phyloP scores from a whole-genome alignment of 2,113 vertebrate genomes.

The Mobula hypostoma region DNA sequence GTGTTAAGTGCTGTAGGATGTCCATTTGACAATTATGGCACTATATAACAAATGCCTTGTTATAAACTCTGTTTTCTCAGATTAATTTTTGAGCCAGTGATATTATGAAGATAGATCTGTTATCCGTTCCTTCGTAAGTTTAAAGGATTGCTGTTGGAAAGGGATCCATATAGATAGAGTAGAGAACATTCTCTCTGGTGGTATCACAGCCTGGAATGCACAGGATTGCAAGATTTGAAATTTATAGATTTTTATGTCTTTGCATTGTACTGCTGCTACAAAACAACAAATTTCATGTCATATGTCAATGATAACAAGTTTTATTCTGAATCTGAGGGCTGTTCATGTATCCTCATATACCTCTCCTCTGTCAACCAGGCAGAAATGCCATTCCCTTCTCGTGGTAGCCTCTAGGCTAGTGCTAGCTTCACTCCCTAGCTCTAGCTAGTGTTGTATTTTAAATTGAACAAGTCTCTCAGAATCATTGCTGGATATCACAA shows the following conservation, averaged over 20 bases:
- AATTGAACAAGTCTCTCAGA: no score
- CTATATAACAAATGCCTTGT: not conserved
- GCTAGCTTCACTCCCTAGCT: not conserved
- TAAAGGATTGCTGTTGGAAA: not conserved
- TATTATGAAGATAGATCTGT: not conserved
- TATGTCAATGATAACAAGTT: no score
- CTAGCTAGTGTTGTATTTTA: not conserved
- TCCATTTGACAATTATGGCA: not conserved
- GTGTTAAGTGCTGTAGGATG: not conserved
- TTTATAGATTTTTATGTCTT: no score
- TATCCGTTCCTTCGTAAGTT: not conserved
- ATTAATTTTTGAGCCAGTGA: not conserved
- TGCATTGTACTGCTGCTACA: no score
- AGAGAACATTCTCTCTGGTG: no score
- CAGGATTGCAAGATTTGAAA: no score
- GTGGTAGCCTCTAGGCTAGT: not conserved
- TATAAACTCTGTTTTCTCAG: not conserved
- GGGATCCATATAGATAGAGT: no score
- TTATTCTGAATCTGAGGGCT: no score
- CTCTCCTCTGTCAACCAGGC: not conserved
- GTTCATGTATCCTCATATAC: not conserved
- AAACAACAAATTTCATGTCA: no score
- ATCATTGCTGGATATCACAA: not conserved
- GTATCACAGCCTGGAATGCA: no score
- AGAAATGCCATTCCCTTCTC: not conserved